Base-by-base conservation (phyloP, 1,140 invertebrate genomes). In the Tetragonula clypearis region DNA sequence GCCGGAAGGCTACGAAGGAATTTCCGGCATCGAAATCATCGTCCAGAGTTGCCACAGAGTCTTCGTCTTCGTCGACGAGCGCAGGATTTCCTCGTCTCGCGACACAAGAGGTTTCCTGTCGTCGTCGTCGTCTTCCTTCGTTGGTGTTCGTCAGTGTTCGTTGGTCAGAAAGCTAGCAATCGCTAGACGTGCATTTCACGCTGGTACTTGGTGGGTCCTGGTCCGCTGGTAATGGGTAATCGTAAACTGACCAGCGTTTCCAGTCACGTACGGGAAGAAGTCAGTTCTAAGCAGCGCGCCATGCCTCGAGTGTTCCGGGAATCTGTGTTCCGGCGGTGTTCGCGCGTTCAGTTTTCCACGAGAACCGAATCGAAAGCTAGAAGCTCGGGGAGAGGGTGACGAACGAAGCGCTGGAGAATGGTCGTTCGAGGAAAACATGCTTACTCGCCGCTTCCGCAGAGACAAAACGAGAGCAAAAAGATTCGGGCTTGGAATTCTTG, bases 191-290 rank as follows among this genome's bases (percentile, higher is more conserved):
- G 68, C 85, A 56, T 80, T 87, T 88, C 87, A 55, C 71, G 71
- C 74, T 77, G 62, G 71, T 69, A 17, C 71, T 56, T 86, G 74
- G 72, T 65, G 15, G 80, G 69, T 62, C 60, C 77, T 72, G 49
- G 88, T 82, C 90, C 11, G 41, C 12, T 35, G 87, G 90, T 92
- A 91, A 92, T 90, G 86, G 90, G 90, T 93, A 92, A 93, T 91
- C 91, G 88, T 90, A 87, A 92, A 89, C 90, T 87, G 82, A 53
- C 75, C 88, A 79, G 89, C 90, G 89, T 93, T 92, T 93, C 92
- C 79, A 93, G 91, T 90, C 92, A 93, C 92, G 91, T 93, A 92
- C 58, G 5, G 60, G 68, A 35, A 35, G 76, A 90, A 84, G 80
- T 90, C 78, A 65, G 62, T 84, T 83, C 82, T 65, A 81, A 85